Evolutionary conservation across 2,888 invertebrate species (phyloP).

Genomic region (Cerceris ruficornis): DNA sequence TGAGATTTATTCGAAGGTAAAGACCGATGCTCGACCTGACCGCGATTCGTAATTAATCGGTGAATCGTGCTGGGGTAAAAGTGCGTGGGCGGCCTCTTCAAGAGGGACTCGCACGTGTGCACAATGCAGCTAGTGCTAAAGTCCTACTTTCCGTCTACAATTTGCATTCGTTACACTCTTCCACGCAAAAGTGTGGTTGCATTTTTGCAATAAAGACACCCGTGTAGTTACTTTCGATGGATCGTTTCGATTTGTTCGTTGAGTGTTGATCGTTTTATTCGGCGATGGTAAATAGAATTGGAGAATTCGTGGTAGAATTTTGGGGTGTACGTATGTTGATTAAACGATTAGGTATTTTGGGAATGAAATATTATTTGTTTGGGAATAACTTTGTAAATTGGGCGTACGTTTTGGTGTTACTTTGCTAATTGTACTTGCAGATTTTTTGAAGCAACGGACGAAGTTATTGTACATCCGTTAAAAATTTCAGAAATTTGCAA

Average conservation of each 20-base stretch:
- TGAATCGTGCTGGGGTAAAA: conserved; percentile 41
- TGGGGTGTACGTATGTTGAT: no score
- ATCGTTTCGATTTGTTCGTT: background rate
- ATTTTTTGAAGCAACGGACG: no score
- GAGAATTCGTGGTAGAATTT: no score
- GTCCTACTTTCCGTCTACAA: conserved; percentile 64
- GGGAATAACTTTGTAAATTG: no score
- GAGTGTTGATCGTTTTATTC: background rate
- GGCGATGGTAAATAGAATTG: no score
- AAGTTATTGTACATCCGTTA: no score
- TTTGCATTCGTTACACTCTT: conserved; percentile 64
- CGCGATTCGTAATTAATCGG: conserved; percentile 63
- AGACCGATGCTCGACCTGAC: conserved; percentile 44
- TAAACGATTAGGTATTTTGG: no score
- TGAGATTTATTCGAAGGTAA: conserved; percentile 78
- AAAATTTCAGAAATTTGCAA: no score
- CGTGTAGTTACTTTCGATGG: background rate
- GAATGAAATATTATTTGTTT: no score
- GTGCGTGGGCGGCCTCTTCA: conserved; percentile 57
- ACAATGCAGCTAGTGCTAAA: conserved; percentile 46
- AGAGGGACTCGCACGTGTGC: conserved; percentile 62
- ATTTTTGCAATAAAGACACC: conserved; percentile 33
- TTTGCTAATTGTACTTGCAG: no score
- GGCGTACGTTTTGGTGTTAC: no score
- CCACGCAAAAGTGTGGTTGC: conserved; percentile 50